These are phyloP conservation scores for Brachypodius melanocephalos DNA, from an alignment of 2,113 vertebrate species.

Conservation along the genomic window DNA sequence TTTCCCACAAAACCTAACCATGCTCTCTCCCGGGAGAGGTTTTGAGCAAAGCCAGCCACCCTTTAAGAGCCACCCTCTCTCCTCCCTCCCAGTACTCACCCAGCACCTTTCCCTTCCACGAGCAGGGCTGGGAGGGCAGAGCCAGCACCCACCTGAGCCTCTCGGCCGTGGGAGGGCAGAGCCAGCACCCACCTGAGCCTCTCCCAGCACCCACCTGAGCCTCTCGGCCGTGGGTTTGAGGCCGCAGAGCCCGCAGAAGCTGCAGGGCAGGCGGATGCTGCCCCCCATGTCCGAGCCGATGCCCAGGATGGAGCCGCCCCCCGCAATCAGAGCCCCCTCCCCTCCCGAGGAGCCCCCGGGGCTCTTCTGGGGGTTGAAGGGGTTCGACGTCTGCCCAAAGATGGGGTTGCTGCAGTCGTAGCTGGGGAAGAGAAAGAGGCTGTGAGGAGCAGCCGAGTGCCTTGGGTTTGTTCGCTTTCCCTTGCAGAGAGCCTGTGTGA, in stretches of 20 bases:
- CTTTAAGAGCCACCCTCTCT: not conserved
- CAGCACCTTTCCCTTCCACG: not conserved
- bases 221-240: constrained; percentile 65
- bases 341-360: constrained; percentile 74
- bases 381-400: constrained; percentile 63
- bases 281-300: constrained; percentile 69
- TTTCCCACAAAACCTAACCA: not conserved
- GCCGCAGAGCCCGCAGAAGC: constrained; percentile 77
- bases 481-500: not conserved
- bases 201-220: constrained; percentile 15
- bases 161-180: constrained; percentile 54
- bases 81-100: fast-evolving
- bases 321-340: constrained; percentile 72
- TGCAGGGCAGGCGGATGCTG: constrained; percentile 73
- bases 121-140: not conserved
- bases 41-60: not conserved
- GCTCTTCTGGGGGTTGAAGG: constrained; percentile 48
- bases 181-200: constrained; percentile 69
- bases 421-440: constrained; percentile 19
- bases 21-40: not conserved
- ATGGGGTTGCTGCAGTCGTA: constrained; percentile 74
- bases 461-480: not conserved
- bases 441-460: not conserved
- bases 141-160: constrained; percentile 33
- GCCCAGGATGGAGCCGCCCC: constrained; percentile 74